phyloP scores from a whole-genome alignment of 2,888 invertebrate genomes.

The Cloeon dipterum region DNA sequence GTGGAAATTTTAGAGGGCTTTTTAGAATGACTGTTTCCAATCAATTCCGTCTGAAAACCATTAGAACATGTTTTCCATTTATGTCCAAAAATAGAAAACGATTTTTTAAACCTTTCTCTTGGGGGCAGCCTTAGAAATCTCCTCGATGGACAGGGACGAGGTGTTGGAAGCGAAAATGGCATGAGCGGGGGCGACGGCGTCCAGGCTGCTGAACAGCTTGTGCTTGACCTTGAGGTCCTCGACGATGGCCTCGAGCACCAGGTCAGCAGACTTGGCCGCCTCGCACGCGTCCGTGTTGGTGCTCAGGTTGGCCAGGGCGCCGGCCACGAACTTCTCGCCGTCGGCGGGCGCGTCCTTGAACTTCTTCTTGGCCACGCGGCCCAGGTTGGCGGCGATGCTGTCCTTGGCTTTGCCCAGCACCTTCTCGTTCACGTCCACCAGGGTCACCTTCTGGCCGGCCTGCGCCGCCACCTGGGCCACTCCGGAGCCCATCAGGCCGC shows the following conservation, averaged over 20 bases:
- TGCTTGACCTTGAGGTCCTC: constrained; percentile 60
- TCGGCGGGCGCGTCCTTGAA: constrained; percentile 40
- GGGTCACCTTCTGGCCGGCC: constrained; percentile 55
- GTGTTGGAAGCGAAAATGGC: constrained; percentile 77
- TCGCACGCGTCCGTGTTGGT: constrained; percentile 33
- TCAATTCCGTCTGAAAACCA: too few relatives aligned
- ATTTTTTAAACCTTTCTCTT: too few relatives aligned
- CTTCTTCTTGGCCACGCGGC: constrained; percentile 54
- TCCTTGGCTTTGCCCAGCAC: constrained; percentile 46
- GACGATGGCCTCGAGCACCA: constrained; percentile 69
- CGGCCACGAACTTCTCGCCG: constrained; percentile 39
- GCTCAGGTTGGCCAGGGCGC: constrained; percentile 33
- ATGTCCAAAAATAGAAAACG: too few relatives aligned
- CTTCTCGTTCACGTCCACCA: constrained; percentile 54
- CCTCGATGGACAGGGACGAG: constrained; percentile 61
- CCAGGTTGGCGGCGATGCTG: constrained; percentile 42
- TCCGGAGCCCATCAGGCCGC: constrained; percentile 74
- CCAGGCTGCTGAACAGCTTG: constrained; percentile 47
- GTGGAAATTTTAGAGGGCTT: too few relatives aligned
- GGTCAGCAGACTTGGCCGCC: constrained; percentile 39
- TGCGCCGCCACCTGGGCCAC: constrained; percentile 78
- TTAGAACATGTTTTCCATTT: too few relatives aligned
- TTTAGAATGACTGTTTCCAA: too few relatives aligned
- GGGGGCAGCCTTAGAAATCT: too few relatives aligned
- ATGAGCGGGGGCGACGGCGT: constrained; percentile 42